These are phyloP conservation scores for Argyra leucocephala DNA, from an alignment of 2,888 invertebrate species.

Conservation along the genomic window DNA sequence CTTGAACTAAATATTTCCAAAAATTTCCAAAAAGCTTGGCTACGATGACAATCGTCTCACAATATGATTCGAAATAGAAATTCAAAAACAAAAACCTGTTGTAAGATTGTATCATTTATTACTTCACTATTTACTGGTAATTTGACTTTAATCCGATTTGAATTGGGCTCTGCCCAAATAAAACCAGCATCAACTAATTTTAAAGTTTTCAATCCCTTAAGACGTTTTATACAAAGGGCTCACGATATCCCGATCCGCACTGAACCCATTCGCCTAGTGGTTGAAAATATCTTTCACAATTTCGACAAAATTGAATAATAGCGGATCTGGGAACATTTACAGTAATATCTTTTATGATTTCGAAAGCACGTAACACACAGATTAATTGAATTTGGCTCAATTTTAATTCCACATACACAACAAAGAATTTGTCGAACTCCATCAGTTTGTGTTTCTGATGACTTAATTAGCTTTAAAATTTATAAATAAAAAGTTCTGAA, in stretches of 20 bases:
- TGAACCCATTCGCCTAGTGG: conserved; percentile 84
- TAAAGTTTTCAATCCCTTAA: conserved; percentile 81
- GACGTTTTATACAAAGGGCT: conserved; percentile 84
- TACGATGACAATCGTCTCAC: conserved; percentile 94
- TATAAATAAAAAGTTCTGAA: too few relatives aligned
- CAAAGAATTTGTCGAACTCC: too few relatives aligned
- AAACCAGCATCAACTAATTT: conserved; percentile 93
- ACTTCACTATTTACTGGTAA: conserved; percentile 94
- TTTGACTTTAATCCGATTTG: conserved; percentile 91
- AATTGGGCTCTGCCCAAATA: conserved; percentile 99
- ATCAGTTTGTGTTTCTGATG: too few relatives aligned
- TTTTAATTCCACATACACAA: conserved; percentile 86
- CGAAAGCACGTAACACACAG: conserved; percentile 95
- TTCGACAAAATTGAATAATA: conserved; percentile 79
- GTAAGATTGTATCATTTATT: conserved; percentile 76
- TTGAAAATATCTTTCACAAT: conserved; percentile 89
- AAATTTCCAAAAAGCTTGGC: conserved; percentile 96
- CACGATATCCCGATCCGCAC: conserved; percentile 79
- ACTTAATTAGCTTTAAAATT: too few relatives aligned
- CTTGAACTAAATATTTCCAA: conserved; percentile 89
- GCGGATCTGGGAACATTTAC: conserved; percentile 93
- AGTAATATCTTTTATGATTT: conserved; percentile 85
- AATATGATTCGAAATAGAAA: conserved; percentile 88
- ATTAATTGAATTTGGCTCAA: conserved; percentile 92
- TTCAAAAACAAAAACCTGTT: conserved; percentile 93